phyloP scores from a whole-genome alignment of 1,140 invertebrate genomes.

The Papilio dardanus region DNA sequence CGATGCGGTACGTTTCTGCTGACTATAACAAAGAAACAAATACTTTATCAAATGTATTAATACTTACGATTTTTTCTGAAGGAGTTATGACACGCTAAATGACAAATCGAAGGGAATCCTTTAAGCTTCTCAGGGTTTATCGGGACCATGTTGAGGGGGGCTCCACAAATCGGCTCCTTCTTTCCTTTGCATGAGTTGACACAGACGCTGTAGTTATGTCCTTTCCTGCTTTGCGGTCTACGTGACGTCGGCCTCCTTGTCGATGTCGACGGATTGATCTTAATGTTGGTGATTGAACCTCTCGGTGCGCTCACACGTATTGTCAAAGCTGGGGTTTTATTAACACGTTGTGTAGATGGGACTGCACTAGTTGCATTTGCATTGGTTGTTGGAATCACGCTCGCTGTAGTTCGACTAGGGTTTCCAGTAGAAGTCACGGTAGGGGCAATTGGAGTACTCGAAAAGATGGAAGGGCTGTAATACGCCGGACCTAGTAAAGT shows the following conservation, averaged over 20 bases:
- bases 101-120: conserved; percentile 73
- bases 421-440: neutral
- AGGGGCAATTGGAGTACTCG: conserved; percentile 18
- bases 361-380: conserved; percentile 8
- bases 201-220: conserved; percentile 67
- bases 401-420: neutral
- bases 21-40: neutral
- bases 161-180: conserved; percentile 66
- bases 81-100: conserved; percentile 76
- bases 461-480: conserved; percentile 15
- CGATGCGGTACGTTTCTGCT: neutral
- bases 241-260: conserved; percentile 37
- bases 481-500: conserved; percentile 24
- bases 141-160: conserved; percentile 52
- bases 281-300: conserved; percentile 63
- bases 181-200: conserved; percentile 61
- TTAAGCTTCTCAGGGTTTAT: conserved; percentile 65
- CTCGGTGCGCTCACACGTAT: conserved; percentile 61
- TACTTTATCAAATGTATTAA: neutral
- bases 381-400: conserved; percentile 8
- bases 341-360: conserved; percentile 19
- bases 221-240: conserved; percentile 19
- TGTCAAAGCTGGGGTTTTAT: conserved; percentile 50
- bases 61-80: conserved; percentile 71
- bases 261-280: conserved; percentile 58